Evolutionary conservation across 2,888 invertebrate genomes (phyloP), one percentile per base, ranked within the genome.

Genomic region (Rhagonycha fulva): DNA sequence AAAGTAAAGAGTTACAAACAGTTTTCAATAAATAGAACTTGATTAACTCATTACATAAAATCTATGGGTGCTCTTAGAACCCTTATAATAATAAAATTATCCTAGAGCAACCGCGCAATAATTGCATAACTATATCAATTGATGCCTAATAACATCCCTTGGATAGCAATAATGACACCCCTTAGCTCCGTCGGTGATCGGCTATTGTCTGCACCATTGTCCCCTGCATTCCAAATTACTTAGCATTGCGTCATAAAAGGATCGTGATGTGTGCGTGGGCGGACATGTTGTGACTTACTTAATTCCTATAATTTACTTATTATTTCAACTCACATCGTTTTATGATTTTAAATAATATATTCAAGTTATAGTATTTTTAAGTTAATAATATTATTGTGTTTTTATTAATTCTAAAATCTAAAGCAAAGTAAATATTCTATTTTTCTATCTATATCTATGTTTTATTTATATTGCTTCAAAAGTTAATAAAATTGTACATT

Each of bases 61-160:
- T 66, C 63, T 66, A 66, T 66, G 63, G 63, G 63, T 66, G 63
- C 24, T 66, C 63, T 66, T 66, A 66, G 63, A 66, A 66, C 74
- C 74, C 62, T 75, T 76, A 76, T 70, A 70, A 75, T 78, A 78
- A 81, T 79, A 74, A 75, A 79, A 81, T 81, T 80, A 79, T 77
- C 71, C 70, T 66, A 70, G 76, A 78, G 80, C 76, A 78, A 81
- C 79, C 79, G 77, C 79, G 74, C 75, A 74, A 81, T 87, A 87
- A 87, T 87, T 84, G 86, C 86, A 87, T 87, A 87, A 87, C 86
- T 86, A 85, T 87, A 87, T 87, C 87, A 87, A 87, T 87, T 86
- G 87, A 86, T 86, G 87, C 86, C 86, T 87, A 87, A 87, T 87
- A 87, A 87, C 85, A 86, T 86, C 85, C 84, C 84, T 82, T 77